Conservation (phyloP, 2,113 vertebrate species). For the Pelecanus crispus region DNA sequence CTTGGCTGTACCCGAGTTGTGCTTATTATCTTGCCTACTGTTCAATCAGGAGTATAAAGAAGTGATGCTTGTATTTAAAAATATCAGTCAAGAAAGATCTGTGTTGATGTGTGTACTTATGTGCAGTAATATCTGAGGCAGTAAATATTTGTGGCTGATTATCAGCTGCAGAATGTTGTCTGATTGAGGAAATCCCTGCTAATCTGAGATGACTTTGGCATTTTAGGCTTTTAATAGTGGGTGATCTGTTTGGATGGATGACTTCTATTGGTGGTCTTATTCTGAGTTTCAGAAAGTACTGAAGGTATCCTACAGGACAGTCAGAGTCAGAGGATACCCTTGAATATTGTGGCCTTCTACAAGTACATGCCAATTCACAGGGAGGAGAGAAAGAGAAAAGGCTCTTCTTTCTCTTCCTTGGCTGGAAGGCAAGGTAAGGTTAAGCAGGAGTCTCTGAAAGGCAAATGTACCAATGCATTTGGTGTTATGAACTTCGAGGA, state of each 20-base stretch:
- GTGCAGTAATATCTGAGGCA: neutral
- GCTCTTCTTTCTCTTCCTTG: neutral
- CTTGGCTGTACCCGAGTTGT: neutral
- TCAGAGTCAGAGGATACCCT: neutral
- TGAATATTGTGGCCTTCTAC: neutral
- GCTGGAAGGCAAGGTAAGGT: neutral
- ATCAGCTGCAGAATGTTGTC: neutral
- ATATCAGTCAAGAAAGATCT: neutral
- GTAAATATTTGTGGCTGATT: neutral
- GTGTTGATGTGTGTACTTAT: neutral
- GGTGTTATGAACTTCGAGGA: neutral
- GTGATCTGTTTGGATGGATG: neutral
- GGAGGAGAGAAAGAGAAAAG: neutral
- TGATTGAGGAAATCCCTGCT: neutral
- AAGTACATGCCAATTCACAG: fast-evolving
- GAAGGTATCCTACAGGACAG: neutral
- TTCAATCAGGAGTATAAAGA: neutral
- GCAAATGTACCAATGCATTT: neutral
- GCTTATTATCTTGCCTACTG: neutral
- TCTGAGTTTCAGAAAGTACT: neutral
- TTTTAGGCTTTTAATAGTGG: neutral
- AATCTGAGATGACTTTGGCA: neutral
- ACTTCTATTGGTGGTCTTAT: neutral
- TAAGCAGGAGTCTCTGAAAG: neutral
- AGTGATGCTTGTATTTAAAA: neutral